Base-by-base conservation (phyloP, 92 coral and sea anemone genomes). In the Zoanthus solanderi region DNA sequence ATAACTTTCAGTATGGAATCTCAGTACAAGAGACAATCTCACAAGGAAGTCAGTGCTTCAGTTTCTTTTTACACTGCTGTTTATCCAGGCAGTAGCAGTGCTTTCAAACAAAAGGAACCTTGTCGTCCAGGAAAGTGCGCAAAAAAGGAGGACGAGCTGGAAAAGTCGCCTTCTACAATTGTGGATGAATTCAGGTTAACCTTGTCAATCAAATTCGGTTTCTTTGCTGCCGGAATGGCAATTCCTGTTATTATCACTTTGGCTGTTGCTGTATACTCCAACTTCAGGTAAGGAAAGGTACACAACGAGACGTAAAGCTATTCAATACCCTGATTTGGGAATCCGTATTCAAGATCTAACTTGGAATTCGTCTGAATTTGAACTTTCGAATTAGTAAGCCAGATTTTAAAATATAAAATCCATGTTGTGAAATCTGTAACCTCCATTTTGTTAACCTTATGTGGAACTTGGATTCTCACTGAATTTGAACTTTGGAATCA, bases 171-270 rank as follows among this genome's bases (percentile, higher is more conserved):
- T 1, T 12, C 74, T 0, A 11, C 54, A 17, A 10, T n/a, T 3
- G 75, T 44, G 12, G 23, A 79, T 4, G 73, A 31, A 30, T 80
- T 80, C 44, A 69, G 65, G 57, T 16, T 80, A 60, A 80, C 75
- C 34, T 16, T 80, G 61, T 34, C 85, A 65, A 61, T 80, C 44
- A 80, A 80, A 65, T 80, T 63, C 63, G 74, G 42, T 50, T 65
- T 80, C 75, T 63, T 80, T 14, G 74, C 85, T 1, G 85, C 85
- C 11, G 85, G 85, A 48, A 80, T 80, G 85, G 85, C 57, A 10
- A 71, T 81, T 47, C 76, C 85, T 2, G 15, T 81, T 28, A 29
- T 50, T 34, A 66, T 81, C 48, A 60, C 74, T 29, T 46, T 81
- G 8, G 3, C 47, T 16, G 74, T 81, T 11, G 85, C 85, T 2